Evolutionary conservation across 2,888 invertebrate genomes (phyloP).

Genomic region (Trissolcus japonicus): DNA sequence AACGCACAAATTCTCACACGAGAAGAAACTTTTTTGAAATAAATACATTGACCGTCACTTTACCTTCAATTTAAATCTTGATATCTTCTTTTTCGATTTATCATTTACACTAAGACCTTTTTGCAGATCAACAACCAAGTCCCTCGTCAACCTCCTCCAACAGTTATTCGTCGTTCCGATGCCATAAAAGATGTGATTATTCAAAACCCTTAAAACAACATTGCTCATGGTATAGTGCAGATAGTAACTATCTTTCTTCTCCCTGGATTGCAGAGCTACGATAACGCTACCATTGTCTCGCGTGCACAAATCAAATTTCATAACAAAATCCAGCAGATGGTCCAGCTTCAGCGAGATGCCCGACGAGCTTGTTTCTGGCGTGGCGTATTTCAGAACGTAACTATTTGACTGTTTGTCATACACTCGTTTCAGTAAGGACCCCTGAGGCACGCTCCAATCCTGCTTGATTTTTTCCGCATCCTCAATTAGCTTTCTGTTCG

Average conservation of each 20-base stretch:
- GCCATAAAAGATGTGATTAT: constrained; percentile 89
- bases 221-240: constrained; percentile 89
- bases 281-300: constrained; percentile 89
- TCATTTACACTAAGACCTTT: constrained; percentile 88
- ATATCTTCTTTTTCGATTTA: constrained; percentile 83
- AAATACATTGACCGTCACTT: too few relatives aligned
- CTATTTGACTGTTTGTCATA: constrained; percentile 80
- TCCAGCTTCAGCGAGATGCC: constrained; percentile 84
- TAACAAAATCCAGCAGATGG: constrained; percentile 84
- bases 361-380: constrained; percentile 83
- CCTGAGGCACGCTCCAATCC: constrained; percentile 86
- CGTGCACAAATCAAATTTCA: constrained; percentile 85
- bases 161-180: constrained; percentile 81
- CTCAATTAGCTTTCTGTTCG: constrained; percentile 84
- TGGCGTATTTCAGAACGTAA: constrained; percentile 84
- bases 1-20: background rate
- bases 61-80: constrained; percentile 84
- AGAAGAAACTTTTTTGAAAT: background rate
- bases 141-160: constrained; percentile 90
- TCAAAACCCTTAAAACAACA: constrained; percentile 84
- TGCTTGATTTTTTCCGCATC: constrained; percentile 84
- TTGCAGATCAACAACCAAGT: constrained; percentile 92
- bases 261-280: constrained; percentile 86
- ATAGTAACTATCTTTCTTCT: constrained; percentile 86
- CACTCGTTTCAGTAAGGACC: constrained; percentile 81